Percentiles rank a stretch among this genome's conserved stretches.
Evolutionary conservation across 2,113 vertebrate species (phyloP).

Genomic region (Podiceps cristatus): DNA sequence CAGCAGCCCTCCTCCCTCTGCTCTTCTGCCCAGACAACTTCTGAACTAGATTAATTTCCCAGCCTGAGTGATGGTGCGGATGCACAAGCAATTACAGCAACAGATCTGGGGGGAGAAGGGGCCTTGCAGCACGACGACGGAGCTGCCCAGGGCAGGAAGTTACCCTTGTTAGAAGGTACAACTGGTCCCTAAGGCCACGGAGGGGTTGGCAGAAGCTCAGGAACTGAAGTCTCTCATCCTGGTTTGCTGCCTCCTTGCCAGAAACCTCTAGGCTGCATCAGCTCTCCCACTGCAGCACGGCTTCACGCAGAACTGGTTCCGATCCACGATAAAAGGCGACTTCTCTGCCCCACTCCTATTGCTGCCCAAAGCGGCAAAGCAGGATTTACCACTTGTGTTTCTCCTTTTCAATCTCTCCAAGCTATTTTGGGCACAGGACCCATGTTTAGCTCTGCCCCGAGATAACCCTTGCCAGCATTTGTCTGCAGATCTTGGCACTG

Average conservation of each 20-base stretch:
- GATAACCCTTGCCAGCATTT: slow-evolving; percentile 22
- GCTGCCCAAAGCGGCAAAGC: not conserved
- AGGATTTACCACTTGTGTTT: not conserved
- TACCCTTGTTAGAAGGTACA: not conserved
- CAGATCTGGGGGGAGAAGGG: not conserved
- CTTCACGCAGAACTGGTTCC: not conserved
- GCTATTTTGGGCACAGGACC: not conserved
- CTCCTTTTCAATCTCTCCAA: slow-evolving; percentile 10
- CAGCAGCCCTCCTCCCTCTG: not conserved
- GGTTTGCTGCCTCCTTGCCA: not conserved
- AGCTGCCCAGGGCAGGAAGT: not conserved
- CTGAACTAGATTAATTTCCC: not conserved
- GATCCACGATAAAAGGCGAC: not conserved
- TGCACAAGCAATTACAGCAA: not conserved
- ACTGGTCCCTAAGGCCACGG: fast-evolving
- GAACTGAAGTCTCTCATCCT: not conserved
- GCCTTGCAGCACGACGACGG: not conserved
- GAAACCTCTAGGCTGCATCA: not conserved
- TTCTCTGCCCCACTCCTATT: not conserved
- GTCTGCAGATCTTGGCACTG: not conserved
- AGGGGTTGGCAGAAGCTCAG: not conserved
- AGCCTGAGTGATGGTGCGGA: fast-evolving
- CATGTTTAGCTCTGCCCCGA: not conserved
- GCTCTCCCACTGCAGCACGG: fast-evolving
- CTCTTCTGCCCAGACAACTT: not conserved